Conservation (phyloP, 2,797 vertebrate species). For the Columba guinea region DNA sequence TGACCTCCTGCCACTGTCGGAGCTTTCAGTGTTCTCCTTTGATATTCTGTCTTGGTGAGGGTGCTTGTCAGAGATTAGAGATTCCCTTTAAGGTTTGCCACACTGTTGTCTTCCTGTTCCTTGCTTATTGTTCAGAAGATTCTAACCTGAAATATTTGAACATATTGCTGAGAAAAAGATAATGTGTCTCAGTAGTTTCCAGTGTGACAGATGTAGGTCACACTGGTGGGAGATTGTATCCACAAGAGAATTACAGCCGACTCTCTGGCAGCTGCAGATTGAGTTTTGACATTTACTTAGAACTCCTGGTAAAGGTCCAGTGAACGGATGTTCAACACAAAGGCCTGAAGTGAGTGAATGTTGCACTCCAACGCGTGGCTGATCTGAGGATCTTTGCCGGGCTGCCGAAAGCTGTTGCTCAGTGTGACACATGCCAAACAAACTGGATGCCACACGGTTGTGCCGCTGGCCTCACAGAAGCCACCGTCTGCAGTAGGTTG, state of each 20-base stretch:
- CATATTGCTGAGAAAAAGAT: not conserved
- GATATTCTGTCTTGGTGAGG: not conserved
- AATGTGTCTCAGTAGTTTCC: not conserved
- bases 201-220: not conserved
- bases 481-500: not conserved
- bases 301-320: not conserved
- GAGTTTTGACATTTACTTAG: not conserved
- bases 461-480: too few species aligned
- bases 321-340: not conserved
- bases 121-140: not conserved
- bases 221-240: not conserved
- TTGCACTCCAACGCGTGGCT: not conserved
- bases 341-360: too few species aligned
- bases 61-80: not conserved
- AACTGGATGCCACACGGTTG: not conserved
- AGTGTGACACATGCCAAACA: not conserved
- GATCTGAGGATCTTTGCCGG: not conserved
- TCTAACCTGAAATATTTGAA: not conserved
- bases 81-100: not conserved
- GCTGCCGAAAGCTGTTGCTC: not conserved
- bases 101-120: not conserved
- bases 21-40: not conserved
- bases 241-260: not conserved
- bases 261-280: slow-evolving; percentile 10
- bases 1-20: not conserved